phyloP scores from a whole-genome alignment of 2,113 vertebrate genomes.

The Eudyptes chrysolophus region DNA sequence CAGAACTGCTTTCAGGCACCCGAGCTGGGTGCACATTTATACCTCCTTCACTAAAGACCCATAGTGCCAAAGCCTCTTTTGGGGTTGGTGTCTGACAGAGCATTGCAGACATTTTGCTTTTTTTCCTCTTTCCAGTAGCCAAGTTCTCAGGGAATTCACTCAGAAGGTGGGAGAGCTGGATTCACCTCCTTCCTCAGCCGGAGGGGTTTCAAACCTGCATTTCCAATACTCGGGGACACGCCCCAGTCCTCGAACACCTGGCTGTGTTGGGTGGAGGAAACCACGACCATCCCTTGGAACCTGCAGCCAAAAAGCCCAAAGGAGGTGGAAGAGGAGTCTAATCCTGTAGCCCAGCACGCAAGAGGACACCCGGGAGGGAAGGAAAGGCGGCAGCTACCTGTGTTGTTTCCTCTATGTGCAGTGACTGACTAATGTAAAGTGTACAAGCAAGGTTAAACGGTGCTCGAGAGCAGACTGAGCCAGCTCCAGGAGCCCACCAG shows the following conservation, averaged over 20 bases:
- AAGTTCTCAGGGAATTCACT: neutral
- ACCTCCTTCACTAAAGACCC: neutral
- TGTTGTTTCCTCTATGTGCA: neutral
- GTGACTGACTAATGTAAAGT: neutral
- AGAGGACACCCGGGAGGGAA: neutral
- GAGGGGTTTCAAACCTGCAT: neutral
- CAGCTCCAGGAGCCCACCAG: rapidly evolving
- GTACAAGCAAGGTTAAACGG: neutral
- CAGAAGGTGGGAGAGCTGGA: rapidly evolving
- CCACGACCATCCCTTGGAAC: neutral
- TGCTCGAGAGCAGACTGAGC: neutral
- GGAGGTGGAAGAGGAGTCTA: neutral
- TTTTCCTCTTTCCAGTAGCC: neutral
- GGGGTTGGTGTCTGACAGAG: neutral
- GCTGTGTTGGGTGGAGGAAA: neutral
- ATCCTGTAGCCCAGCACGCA: rapidly evolving
- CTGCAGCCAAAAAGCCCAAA: neutral
- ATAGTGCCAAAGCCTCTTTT: neutral
- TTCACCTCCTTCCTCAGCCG: neutral
- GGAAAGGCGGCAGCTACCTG: neutral
- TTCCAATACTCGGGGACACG: rapidly evolving
- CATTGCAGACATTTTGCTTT: neutral
- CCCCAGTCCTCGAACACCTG: rapidly evolving
- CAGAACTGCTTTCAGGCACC: neutral
- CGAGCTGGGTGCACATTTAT: neutral